Base-by-base conservation (phyloP, 2,797 vertebrate genomes). In the Brachyalestes nurse region DNA sequence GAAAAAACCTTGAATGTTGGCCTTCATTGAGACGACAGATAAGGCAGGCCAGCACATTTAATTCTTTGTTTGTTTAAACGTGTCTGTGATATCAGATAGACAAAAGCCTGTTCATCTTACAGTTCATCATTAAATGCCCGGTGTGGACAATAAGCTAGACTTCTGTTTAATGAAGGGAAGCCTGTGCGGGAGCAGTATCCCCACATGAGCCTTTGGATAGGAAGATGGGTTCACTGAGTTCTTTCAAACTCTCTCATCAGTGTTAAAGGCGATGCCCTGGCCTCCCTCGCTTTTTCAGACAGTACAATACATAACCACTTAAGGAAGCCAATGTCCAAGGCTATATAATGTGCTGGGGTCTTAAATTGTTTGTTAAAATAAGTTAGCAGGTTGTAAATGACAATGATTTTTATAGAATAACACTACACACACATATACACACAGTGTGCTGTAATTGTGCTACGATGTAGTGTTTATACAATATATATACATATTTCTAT, bases 221-320 rank as follows among this genome's bases (percentile, higher is more conserved):
- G 28, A 65, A 84, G 70, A 70, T 7, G 21, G 65, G 80, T 80
- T 72, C 45, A 83, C 67, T 57, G 40, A 75, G 40, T 77, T 83
- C 72, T 60, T 23, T 75, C 55, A 67, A 76, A 79, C 58, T 25
- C n/a, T 23, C 23, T 28, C 72, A 82, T 72, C 47, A 75, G 7
- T 45, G 21, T 76, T 19, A 65, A 77, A 72, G 71, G 28, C 2
- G 5, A 57, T 34, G 66, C 19, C 49, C 65, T 38, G 16, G 5
- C 49, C 47, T 65, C 40, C 17, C 8, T 53, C 7, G 2, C 17
- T 67, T 21, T 65, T n/a, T 21, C 23, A 45, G 17, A 45, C 2
- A 2, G 72, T 53, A 6, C 28, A 64, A 28, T 28, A 28, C 3
- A 28, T 28, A 28, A 28, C 28, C 28, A 28, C 28, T 28, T 1